Evolutionary conservation across 35 echinoderm and acorn worm species (phyloP).

Genomic region (Apostichopus parvimensis): DNA sequence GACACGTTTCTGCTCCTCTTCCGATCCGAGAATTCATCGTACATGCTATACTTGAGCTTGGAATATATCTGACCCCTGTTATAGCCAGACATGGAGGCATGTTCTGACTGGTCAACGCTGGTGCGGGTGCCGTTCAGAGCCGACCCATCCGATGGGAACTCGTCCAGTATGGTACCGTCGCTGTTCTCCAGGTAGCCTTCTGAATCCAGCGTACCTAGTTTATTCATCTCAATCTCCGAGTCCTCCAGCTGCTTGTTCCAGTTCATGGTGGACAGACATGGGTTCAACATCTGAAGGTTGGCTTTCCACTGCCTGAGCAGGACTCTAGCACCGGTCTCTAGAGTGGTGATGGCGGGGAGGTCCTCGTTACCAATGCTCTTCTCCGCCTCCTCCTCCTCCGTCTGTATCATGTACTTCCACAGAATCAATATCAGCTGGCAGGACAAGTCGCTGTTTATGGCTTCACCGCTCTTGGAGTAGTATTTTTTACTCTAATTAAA

Average conservation of each 20-base stretch:
- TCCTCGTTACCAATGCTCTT: slow-evolving; percentile 60
- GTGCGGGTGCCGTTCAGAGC: slow-evolving; percentile 19
- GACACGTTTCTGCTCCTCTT: slow-evolving; percentile 30
- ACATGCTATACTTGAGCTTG: slow-evolving; percentile 65
- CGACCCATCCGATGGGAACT: slow-evolving; percentile 40
- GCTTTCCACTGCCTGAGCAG: slow-evolving; percentile 95
- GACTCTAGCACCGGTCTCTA: slow-evolving; percentile 82
- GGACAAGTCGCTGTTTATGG: slow-evolving; percentile 79
- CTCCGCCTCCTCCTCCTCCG: slow-evolving; percentile 64
- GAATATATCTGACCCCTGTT: slow-evolving; percentile 31
- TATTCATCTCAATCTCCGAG: slow-evolving; percentile 17
- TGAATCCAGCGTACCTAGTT: slow-evolving; percentile 16
- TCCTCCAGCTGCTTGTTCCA: not conserved
- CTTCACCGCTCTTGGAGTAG: slow-evolving; percentile 60
- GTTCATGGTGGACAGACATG: slow-evolving; percentile 45
- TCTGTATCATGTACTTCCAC: slow-evolving; percentile 70
- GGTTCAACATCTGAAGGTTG: slow-evolving; percentile 63
- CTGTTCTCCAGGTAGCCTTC: slow-evolving; percentile 2
- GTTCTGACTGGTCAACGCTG: slow-evolving; percentile 22
- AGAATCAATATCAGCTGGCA: slow-evolving; percentile 86
- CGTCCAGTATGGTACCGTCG: slow-evolving; percentile 11
- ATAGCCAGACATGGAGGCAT: not conserved
- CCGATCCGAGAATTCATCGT: slow-evolving; percentile 79
- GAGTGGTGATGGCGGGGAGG: slow-evolving; percentile 66
- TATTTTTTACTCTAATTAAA: slow-evolving; percentile 63